Evolutionary conservation across 2,797 vertebrate species (phyloP), one percentile per base, ranked within the genome.

Genomic region (Pygocentrus nattereri): DNA sequence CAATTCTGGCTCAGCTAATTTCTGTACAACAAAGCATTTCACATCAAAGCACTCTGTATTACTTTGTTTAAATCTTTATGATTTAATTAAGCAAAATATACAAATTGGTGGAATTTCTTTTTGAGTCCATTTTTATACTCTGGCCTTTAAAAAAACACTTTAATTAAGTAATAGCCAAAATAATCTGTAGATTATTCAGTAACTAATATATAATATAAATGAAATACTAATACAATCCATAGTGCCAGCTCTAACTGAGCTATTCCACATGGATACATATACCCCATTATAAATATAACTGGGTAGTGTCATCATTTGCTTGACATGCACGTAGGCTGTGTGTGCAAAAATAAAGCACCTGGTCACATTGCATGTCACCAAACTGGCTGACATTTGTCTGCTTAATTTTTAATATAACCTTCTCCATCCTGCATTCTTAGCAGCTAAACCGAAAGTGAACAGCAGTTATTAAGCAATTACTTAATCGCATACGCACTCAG

Each of bases 391-490:
- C 18, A 73, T 30, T 23, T 65, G 15, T 52, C 27, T 23, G 52
- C 52, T 18, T 59, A 31, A 21, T 21, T 18, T 62, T 61, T 23
- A 50, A 70, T 58, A 70, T 30, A 41, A 34, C 50, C 44, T 38
- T 50, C 41, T 41, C 15, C 10, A 21, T 65, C 68, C 59, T 50
- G 41, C 3, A 74, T 71, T 76, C 25, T 18, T 58, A 44, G 27
- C 75, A 68, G 79, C 70, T 76, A 49, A 78, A 79, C 67, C 67
- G 41, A 50, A 52, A 50, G 23, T n/a, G 15, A 74, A 82, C 34
- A 80, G 58, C 70, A 34, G 27, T 80, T 78, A 84, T 78, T 82
- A 74, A 59, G 34, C 47, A 84, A 80, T 84, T 82, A 77, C 77
- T 71, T 80, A 82, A 84, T 82, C 69, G 81, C 69, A 85, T 65